Percentiles rank a stretch among this genome's conserved stretches.
These are phyloP conservation scores for Euclidia mi DNA, from an alignment of 2,888 invertebrate species.

Conservation along the genomic window DNA sequence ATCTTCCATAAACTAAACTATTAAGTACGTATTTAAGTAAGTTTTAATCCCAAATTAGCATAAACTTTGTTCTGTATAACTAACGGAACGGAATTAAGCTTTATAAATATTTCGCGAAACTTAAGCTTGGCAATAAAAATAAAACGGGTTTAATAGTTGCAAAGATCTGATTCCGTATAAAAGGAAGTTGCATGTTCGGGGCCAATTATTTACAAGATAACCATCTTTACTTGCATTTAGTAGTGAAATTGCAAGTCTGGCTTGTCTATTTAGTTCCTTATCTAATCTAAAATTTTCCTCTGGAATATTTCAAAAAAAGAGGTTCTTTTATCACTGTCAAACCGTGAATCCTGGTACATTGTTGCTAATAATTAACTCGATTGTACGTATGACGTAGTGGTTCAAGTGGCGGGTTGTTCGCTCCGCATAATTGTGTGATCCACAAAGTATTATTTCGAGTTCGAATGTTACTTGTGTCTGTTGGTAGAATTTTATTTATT, in stretches of 20 bases:
- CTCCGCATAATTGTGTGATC: too few relatives aligned
- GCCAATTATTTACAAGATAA: constrained; percentile 38
- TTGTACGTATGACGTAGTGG: too few relatives aligned
- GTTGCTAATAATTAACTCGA: too few relatives aligned
- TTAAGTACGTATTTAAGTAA: constrained; percentile 5
- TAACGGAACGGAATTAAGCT: constrained; percentile 26
- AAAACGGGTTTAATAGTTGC: constrained; percentile 39
- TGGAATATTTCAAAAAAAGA: background rate
- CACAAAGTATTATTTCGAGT: too few relatives aligned
- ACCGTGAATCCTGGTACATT: too few relatives aligned
- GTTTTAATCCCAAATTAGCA: constrained; percentile 19
- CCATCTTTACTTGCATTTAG: constrained; percentile 38
- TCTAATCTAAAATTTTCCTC: constrained; percentile 15
- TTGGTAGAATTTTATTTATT: too few relatives aligned
- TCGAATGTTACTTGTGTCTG: too few relatives aligned
- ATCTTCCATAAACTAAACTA: too few relatives aligned
- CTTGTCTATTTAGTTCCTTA: constrained; percentile 34
- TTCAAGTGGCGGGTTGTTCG: too few relatives aligned
- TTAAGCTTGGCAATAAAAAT: constrained; percentile 36
- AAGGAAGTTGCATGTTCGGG: constrained; percentile 41
- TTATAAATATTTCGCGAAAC: constrained; percentile 25
- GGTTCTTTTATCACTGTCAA: too few relatives aligned
- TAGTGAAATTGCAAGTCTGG: constrained; percentile 34
- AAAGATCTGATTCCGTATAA: constrained; percentile 35
- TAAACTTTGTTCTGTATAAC: constrained; percentile 15